Conservation (phyloP, 1,140 invertebrate species). For the Solenopsis invicta region DNA sequence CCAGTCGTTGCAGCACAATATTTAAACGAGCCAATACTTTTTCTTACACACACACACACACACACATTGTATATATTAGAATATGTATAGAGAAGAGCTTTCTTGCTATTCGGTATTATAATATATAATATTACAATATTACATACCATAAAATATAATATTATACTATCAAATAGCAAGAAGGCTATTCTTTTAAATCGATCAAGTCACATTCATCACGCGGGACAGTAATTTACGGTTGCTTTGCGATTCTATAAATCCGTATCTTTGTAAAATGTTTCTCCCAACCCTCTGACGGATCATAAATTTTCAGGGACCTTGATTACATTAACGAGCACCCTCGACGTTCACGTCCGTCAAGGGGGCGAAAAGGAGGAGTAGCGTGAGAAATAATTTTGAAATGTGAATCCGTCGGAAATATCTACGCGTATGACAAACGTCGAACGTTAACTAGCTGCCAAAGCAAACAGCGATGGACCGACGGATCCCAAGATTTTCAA, state of each 20-base stretch:
- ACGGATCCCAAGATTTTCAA: background rate
- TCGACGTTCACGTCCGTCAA: background rate
- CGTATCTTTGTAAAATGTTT: background rate
- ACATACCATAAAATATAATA: too few species aligned
- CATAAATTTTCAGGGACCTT: slow-evolving; percentile 29
- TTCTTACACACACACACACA: too few species aligned
- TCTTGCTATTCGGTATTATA: too few species aligned
- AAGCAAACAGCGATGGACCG: slow-evolving; percentile 46
- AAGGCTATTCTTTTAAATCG: background rate
- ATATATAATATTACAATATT: too few species aligned
- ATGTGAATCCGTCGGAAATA: slow-evolving; percentile 58
- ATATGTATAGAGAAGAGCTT: too few species aligned
- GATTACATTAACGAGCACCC: background rate
- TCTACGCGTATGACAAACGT: slow-evolving; percentile 23
- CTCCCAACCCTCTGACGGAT: background rate
- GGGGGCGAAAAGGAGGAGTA: background rate
- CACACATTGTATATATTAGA: too few species aligned
- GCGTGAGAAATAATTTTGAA: slow-evolving; percentile 36
- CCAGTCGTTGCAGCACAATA: too few species aligned
- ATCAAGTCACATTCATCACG: slow-evolving; percentile 3
- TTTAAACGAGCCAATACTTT: too few species aligned
- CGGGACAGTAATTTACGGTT: slow-evolving; percentile 14
- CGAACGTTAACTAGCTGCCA: slow-evolving; percentile 59
- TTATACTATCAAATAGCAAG: too few species aligned
- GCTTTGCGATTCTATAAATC: background rate